Conservation (phyloP, 2,797 vertebrate genomes). For the Podarcis siculus region DNA sequence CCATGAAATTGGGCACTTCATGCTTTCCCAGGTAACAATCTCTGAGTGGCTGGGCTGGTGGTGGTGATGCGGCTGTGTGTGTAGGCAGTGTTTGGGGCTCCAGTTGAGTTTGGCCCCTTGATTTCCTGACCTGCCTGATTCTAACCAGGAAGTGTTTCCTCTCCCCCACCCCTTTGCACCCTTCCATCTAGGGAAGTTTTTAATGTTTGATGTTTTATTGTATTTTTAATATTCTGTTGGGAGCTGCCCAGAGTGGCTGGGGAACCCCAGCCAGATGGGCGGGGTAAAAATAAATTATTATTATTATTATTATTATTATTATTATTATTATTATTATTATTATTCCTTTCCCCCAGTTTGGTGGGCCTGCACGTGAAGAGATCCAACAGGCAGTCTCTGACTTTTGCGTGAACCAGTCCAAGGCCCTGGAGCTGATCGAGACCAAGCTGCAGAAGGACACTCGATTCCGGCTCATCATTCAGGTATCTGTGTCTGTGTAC, state of each 20-base stretch:
- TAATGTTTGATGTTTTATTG: too few species aligned
- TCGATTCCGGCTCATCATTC: conserved; percentile 88
- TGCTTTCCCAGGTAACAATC: conserved; percentile 86
- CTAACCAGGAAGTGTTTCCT: too few species aligned
- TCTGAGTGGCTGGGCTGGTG: neutral
- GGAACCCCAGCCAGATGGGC: too few species aligned
- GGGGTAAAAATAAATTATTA: too few species aligned
- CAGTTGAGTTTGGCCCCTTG: neutral
- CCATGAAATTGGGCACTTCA: conserved; percentile 87
- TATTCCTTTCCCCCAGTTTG: conserved; percentile 79
- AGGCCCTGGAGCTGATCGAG: conserved; percentile 91
- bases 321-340: too few species aligned
- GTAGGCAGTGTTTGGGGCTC: too few species aligned
- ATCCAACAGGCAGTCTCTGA: conserved; percentile 88
- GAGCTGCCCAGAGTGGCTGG: too few species aligned
- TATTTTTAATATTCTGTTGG: too few species aligned
- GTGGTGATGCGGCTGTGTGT: too few species aligned
- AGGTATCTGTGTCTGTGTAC: neutral
- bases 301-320: too few species aligned
- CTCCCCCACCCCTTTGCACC: neutral
- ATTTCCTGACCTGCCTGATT: neutral
- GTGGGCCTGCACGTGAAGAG: conserved; percentile 85
- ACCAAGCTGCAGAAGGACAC: conserved; percentile 92
- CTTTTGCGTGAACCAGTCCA: conserved; percentile 89
- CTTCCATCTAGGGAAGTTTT: too few species aligned